phyloP scores from a whole-genome alignment of 2,888 invertebrate genomes.

The Eledona agricola region DNA sequence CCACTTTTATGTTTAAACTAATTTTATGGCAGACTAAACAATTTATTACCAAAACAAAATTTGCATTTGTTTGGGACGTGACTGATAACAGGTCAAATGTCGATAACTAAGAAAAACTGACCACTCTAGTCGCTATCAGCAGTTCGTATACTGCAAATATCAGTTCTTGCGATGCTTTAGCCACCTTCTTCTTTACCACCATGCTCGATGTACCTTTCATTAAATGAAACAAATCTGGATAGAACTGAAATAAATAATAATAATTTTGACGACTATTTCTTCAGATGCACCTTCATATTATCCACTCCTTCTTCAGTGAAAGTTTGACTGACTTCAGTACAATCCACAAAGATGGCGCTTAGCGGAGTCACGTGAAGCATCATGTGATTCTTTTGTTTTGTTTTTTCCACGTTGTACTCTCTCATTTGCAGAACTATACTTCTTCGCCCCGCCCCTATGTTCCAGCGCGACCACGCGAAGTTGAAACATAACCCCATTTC shows the following conservation, averaged over 20 bases:
- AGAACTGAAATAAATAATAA: slow-evolving; percentile 65
- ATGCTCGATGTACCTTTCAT: slow-evolving; percentile 71
- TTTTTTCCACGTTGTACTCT: slow-evolving; percentile 63
- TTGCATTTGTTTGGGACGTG: no score
- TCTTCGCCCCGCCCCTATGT: slow-evolving; percentile 67
- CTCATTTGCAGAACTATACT: slow-evolving; percentile 75
- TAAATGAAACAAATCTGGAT: slow-evolving; percentile 76
- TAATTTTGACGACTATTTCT: slow-evolving; percentile 2
- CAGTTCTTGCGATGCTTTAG: slow-evolving; percentile 66
- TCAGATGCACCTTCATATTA: slow-evolving; percentile 61
- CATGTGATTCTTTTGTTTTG: slow-evolving; percentile 60
- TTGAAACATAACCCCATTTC: slow-evolving; percentile 75
- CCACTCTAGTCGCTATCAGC: slow-evolving; percentile 68
- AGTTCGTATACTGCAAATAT: slow-evolving; percentile 69
- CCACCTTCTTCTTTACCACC: slow-evolving; percentile 66
- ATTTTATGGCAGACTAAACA: no score
- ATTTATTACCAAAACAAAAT: no score
- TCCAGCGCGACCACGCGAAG: slow-evolving; percentile 81
- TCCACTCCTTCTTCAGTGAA: slow-evolving; percentile 65
- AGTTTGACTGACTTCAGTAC: slow-evolving; percentile 78
- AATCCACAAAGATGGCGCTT: slow-evolving; percentile 73
- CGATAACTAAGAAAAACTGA: slow-evolving; percentile 67
- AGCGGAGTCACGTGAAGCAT: slow-evolving; percentile 73
- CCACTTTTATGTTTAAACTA: not conserved
- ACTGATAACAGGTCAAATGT: slow-evolving; percentile 4